Conservation (phyloP, 1,140 invertebrate genomes). For the Calephelis nemesis region DNA sequence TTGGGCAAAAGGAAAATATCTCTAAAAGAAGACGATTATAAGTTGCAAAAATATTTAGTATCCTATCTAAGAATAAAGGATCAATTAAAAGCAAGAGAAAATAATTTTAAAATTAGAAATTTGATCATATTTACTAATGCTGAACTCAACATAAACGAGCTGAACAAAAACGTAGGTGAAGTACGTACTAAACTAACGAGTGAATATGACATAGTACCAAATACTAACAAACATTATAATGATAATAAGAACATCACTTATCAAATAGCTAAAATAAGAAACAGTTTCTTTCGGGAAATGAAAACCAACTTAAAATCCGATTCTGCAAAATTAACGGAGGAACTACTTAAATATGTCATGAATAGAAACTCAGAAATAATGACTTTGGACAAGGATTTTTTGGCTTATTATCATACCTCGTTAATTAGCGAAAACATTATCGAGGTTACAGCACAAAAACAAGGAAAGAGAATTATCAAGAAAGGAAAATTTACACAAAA, state of each 20-base stretch:
- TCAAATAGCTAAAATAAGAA: not conserved
- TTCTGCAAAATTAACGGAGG: not conserved
- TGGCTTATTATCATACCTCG: constrained; percentile 5
- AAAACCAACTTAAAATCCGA: not conserved
- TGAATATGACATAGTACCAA: not conserved
- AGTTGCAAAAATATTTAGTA: not conserved
- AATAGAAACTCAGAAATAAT: not conserved
- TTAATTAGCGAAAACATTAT: constrained; percentile 1
- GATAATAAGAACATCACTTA: not conserved
- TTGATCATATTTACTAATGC: not conserved
- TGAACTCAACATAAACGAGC: no score
- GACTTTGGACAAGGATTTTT: constrained; percentile 4
- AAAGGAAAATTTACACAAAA: not conserved
- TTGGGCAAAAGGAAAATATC: constrained; percentile 1
- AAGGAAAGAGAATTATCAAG: constrained; percentile 7
- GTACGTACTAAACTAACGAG: no score
- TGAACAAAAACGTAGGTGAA: no score
- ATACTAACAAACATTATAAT: not conserved
- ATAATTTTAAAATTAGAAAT: not conserved
- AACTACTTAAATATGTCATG: not conserved
- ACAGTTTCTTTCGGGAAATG: not conserved
- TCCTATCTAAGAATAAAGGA: not conserved
- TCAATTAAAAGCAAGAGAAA: not conserved
- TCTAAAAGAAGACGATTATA: not conserved
- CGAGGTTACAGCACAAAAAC: not conserved